These are phyloP conservation scores for Noctua comes DNA, from an alignment of 2,888 invertebrate species.

Conservation along the genomic window DNA sequence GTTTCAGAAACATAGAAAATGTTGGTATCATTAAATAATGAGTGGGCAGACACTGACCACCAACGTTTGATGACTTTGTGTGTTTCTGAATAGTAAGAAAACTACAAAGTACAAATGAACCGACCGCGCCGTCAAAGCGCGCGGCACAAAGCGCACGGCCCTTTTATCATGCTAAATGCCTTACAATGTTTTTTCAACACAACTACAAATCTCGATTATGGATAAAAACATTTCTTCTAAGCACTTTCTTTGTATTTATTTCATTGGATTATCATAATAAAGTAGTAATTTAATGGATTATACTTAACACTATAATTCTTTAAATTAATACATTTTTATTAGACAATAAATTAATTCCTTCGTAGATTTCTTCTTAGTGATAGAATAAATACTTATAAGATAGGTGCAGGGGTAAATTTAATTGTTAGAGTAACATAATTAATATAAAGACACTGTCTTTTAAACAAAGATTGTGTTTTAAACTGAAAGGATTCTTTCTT, in stretches of 20 bases:
- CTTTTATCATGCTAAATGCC: conserved; percentile 55
- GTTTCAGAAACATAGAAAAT: conserved; percentile 10
- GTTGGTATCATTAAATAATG: conserved; percentile 48
- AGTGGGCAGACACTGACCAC: conserved; percentile 55
- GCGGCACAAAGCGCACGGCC: conserved; percentile 42
- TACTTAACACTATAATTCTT: conserved; percentile 1
- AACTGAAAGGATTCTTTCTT: neutral
- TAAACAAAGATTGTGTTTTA: neutral
- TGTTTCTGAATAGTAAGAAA: conserved; percentile 56
- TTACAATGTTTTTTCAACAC: conserved; percentile 50
- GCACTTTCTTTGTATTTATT: conserved; percentile 37
- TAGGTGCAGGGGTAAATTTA: neutral
- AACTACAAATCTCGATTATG: conserved; percentile 43
- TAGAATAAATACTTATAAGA: conserved; percentile 26
- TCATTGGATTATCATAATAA: conserved; percentile 29
- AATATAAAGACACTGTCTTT: neutral
- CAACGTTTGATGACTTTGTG: conserved; percentile 59
- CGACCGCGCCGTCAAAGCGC: conserved; percentile 53
- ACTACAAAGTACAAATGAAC: conserved; percentile 51
- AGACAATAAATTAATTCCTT: conserved; percentile 12
- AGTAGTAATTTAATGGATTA: neutral
- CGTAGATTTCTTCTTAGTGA: neutral
- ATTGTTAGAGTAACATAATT: neutral
- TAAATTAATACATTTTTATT: conserved; percentile 11
- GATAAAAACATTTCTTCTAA: conserved; percentile 32